Percentiles rank a stretch among this genome's conserved stretches.
These are phyloP conservation scores for Diarsia mendica DNA, from an alignment of 2,888 invertebrate species.

Conservation along the genomic window DNA sequence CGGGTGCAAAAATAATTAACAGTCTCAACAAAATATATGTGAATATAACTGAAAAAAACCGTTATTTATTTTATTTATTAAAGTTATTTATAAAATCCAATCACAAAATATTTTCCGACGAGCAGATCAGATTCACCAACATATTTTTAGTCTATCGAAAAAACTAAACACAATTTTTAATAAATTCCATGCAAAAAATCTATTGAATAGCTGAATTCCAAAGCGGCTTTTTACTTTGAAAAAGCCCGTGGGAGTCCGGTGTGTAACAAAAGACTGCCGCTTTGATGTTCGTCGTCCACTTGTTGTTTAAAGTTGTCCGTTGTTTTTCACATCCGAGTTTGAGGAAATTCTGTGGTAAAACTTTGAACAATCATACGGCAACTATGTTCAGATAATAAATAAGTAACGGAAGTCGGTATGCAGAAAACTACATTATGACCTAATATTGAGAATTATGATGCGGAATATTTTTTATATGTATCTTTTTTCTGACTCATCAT, in stretches of 20 bases:
- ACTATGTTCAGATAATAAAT: conserved; percentile 1
- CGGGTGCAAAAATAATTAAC: too few species aligned
- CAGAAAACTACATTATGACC: background rate
- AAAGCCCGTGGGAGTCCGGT: background rate
- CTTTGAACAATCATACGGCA: conserved; percentile 3
- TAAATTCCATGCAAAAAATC: background rate
- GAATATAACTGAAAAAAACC: too few species aligned
- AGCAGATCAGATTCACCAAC: background rate
- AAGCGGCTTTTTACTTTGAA: background rate
- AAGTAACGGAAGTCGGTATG: background rate
- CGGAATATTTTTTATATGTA: background rate
- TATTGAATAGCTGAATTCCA: conserved; percentile 10
- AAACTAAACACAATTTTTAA: background rate
- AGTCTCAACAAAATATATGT: too few species aligned
- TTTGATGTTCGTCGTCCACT: conserved; percentile 14
- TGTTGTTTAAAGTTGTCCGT: conserved; percentile 14
- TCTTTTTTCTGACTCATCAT: background rate
- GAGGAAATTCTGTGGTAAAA: background rate
- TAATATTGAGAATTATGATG: background rate
- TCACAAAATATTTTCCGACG: background rate
- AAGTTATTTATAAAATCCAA: background rate
- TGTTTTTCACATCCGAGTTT: conserved; percentile 31
- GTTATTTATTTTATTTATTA: too few species aligned
- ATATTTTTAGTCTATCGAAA: background rate
- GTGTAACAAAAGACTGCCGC: conserved; percentile 32